Conservation (phyloP, 2,797 vertebrate species). For the Perodicticus potto region DNA sequence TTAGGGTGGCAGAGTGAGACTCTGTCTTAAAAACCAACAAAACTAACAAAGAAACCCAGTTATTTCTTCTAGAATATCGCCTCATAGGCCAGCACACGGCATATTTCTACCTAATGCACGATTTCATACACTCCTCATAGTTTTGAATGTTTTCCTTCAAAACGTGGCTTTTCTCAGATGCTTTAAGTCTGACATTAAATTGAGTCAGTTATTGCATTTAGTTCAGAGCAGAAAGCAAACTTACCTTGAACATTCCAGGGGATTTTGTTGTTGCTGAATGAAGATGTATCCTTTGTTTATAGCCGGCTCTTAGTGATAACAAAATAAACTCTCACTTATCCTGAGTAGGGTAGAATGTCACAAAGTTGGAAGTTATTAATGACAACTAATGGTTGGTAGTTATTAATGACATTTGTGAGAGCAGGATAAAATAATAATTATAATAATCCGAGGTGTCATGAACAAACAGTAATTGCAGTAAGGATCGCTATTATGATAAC, state of each 20-base stretch:
- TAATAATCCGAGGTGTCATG: conserved; percentile 75
- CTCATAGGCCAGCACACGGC: not conserved
- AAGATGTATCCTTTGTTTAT: not conserved
- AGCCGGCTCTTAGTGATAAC: not conserved
- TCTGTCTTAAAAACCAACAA: not conserved
- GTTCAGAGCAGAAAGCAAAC: conserved; percentile 62
- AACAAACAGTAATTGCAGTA: conserved; percentile 75
- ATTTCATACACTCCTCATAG: not conserved
- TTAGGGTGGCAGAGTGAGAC: no score
- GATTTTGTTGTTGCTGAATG: not conserved
- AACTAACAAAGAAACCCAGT: not conserved
- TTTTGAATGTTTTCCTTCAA: conserved; percentile 36
- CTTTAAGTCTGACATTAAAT: conserved; percentile 17
- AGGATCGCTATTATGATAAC: conserved; percentile 78
- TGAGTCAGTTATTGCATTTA: conserved; percentile 2
- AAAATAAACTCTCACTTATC: conserved; percentile 62
- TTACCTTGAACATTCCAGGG: not conserved
- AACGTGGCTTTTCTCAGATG: not conserved
- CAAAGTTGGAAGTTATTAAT: conserved; percentile 69
- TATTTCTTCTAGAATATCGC: not conserved
- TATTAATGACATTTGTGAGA: conserved; percentile 80
- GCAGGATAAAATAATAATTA: conserved; percentile 81
- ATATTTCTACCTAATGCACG: not conserved
- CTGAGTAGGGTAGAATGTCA: conserved; percentile 51
- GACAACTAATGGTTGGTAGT: conserved; percentile 69